Conservation (phyloP, 2,888 invertebrate genomes). For the Chromoteleia sp. region DNA sequence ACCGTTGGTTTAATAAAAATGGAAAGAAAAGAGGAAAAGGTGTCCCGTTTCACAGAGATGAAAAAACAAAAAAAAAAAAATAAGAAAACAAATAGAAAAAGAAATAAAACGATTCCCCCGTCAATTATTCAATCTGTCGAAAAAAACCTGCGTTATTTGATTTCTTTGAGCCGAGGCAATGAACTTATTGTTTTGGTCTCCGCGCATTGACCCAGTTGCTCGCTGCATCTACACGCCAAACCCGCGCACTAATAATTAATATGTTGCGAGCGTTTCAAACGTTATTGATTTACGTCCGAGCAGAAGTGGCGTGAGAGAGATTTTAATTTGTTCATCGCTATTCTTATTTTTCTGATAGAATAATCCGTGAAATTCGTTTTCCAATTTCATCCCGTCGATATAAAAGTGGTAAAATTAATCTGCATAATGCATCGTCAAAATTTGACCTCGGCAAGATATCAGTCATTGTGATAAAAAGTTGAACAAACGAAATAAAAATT, state of each 20-base stretch:
- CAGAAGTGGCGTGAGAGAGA: constrained; percentile 22
- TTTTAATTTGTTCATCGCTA: constrained; percentile 37
- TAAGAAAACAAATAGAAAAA: neutral
- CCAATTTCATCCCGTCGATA: constrained; percentile 14
- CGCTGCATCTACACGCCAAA: constrained; percentile 13
- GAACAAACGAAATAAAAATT: constrained; percentile 8
- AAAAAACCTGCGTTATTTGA: constrained; percentile 31
- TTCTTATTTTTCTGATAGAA: constrained; percentile 42
- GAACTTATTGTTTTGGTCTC: constrained; percentile 58
- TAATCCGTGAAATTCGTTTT: constrained; percentile 30
- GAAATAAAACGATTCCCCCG: neutral
- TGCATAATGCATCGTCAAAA: constrained; percentile 19
- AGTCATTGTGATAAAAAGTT: constrained; percentile 3
- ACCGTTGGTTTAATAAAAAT: neutral
- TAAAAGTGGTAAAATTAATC: constrained; percentile 32
- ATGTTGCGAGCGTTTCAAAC: constrained; percentile 51
- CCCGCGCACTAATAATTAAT: constrained; percentile 50
- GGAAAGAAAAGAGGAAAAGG: neutral
- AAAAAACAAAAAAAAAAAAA: neutral
- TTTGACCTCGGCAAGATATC: neutral
- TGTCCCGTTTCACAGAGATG: neutral
- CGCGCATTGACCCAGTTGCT: constrained; percentile 48
- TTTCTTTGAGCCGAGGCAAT: constrained; percentile 50
- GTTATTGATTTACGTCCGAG: constrained; percentile 52
- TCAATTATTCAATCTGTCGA: constrained; percentile 43